phyloP scores from a whole-genome alignment of 2,888 invertebrate species.

The Heliconius hortense region DNA sequence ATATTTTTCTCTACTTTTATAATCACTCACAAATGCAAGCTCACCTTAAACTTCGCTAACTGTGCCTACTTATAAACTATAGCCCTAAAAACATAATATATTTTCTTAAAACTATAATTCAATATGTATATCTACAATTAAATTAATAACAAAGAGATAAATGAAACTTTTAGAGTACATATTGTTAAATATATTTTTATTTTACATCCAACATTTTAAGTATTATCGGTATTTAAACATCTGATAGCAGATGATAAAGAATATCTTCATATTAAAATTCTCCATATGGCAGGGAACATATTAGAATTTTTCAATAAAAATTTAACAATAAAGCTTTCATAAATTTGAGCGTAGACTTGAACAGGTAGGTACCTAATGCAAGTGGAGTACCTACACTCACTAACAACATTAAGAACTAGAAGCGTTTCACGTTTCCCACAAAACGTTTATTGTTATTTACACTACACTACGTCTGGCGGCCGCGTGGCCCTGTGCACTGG shows the following conservation, averaged over 20 bases:
- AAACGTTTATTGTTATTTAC: slow-evolving; percentile 62
- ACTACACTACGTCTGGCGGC: slow-evolving; percentile 67
- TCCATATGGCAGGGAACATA: slow-evolving; percentile 71
- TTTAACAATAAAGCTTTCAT: slow-evolving; percentile 79
- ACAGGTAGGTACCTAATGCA: slow-evolving; percentile 75
- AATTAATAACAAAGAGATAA: slow-evolving; percentile 8
- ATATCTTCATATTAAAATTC: slow-evolving; percentile 62
- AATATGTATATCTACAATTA: not conserved
- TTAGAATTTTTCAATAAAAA: slow-evolving; percentile 75
- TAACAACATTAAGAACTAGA: slow-evolving; percentile 75
- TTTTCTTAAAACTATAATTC: not conserved
- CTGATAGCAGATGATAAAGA: slow-evolving; percentile 62
- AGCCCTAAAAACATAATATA: not conserved
- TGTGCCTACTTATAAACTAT: too few species aligned
- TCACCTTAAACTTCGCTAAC: too few species aligned
- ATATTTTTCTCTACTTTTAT: too few species aligned
- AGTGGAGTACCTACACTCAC: slow-evolving; percentile 71
- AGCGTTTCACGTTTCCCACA: slow-evolving; percentile 80
- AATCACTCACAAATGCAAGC: too few species aligned
- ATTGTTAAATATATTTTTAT: slow-evolving; percentile 52
- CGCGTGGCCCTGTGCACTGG: slow-evolving; percentile 62
- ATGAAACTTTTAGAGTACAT: slow-evolving; percentile 33
- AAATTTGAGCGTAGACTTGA: slow-evolving; percentile 78
- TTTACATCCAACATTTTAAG: slow-evolving; percentile 73
- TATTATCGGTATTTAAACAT: slow-evolving; percentile 64